Evolutionary conservation across 2,888 invertebrate species (phyloP).

Genomic region (Capitulum mitella): DNA sequence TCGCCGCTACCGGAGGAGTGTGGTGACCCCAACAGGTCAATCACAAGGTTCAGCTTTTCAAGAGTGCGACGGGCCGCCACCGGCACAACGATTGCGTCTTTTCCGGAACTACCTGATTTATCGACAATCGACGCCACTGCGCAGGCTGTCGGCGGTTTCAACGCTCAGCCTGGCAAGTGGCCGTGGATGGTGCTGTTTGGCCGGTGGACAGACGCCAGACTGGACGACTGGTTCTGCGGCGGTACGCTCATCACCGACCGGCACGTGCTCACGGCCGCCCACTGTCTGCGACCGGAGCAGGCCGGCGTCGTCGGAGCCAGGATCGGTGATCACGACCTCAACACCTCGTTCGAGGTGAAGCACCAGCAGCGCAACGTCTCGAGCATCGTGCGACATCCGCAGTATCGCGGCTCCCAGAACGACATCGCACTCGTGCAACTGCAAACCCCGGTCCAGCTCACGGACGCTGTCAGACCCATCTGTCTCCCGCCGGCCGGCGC

Average conservation of each 20-base stretch:
- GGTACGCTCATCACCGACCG: neutral
- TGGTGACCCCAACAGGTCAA: neutral
- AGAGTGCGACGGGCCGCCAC: no score
- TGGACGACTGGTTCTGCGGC: no score
- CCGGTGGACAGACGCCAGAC: neutral
- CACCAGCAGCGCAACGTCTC: neutral
- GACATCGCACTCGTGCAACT: no score
- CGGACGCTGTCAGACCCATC: neutral
- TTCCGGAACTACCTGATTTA: no score
- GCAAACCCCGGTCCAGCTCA: no score
- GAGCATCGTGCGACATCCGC: neutral
- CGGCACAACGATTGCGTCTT: no score
- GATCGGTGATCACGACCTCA: neutral
- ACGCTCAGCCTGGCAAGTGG: neutral
- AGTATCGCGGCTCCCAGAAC: neutral
- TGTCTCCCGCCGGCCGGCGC: neutral
- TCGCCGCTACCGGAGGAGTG: neutral
- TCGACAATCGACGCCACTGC: no score
- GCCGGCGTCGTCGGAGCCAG: no score
- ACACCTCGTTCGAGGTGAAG: neutral
- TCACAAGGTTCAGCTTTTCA: neutral
- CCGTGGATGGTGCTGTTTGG: neutral
- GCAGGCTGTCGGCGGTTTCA: neutral
- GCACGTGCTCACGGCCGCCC: neutral
- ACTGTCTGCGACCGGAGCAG: no score